phyloP scores from a whole-genome alignment of 2,888 invertebrate species.

The Heliconius sara region DNA sequence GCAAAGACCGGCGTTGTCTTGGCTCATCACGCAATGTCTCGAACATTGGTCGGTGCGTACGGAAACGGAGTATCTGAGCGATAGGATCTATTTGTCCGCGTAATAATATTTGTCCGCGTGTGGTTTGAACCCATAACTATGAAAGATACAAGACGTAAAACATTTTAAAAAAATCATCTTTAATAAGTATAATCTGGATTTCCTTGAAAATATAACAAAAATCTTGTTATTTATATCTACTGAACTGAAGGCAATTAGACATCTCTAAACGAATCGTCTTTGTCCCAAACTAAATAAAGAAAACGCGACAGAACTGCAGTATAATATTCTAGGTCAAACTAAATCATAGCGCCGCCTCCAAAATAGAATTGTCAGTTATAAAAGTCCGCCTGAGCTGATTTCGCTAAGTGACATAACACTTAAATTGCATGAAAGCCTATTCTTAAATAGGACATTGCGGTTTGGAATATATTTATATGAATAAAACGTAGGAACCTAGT shows the following conservation, averaged over 20 bases:
- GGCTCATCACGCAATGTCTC: too few relatives aligned
- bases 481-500: too few relatives aligned
- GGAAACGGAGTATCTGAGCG: too few relatives aligned
- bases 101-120: too few relatives aligned
- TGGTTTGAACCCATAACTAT: too few relatives aligned
- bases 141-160: too few relatives aligned
- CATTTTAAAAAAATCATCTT: neutral
- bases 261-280: conserved; percentile 1
- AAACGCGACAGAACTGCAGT: conserved; percentile 32
- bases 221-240: neutral
- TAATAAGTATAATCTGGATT: neutral
- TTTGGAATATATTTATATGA: neutral
- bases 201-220: neutral
- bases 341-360: conserved; percentile 24
- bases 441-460: conserved; percentile 2
- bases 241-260: conserved; percentile 7
- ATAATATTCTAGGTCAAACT: conserved; percentile 42
- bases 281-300: conserved; percentile 24
- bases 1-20: too few relatives aligned
- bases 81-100: too few relatives aligned
- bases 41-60: too few relatives aligned
- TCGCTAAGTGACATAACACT: conserved; percentile 21
- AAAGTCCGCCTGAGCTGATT: conserved; percentile 41
- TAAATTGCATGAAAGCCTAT: conserved; percentile 20
- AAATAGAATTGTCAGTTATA: conserved; percentile 44